Base-by-base conservation (phyloP, 2,113 vertebrate species). In the Epinephelus lanceolatus region DNA sequence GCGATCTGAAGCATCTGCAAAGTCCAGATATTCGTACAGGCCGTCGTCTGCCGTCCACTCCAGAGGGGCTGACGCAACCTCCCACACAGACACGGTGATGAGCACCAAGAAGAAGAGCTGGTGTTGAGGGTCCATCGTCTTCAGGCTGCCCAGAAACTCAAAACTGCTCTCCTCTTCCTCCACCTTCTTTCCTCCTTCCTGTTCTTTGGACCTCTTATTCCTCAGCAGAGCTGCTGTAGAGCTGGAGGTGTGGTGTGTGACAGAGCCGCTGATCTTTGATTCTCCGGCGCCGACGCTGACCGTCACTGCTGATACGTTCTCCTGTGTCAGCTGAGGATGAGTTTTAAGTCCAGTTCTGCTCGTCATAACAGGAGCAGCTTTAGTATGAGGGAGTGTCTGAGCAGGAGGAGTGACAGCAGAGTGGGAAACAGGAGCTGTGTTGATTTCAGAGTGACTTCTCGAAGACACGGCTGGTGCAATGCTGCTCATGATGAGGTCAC, bases 11-110 rank as follows among this genome's bases (percentile, higher is more conserved):
- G 96, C 96, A 0, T 99, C 97, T 0, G 97, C 95, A 0, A 96
- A 97, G 87, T 98, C 97, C 0, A 99, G 92, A 53, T 97, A 97
- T 42, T 99, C 97, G 0, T 96, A 97, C 15, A 98, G 89, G 4
- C 95, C 96, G 45, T 99, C 97, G 0, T 97, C 96, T 0, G 94
- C 95, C 1, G 92, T 93, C 95, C 95, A 93, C 10, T 96, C 95
- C 4, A 97, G 69, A 7, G 96, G 96, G 0, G 96, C 88, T 0
- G 94, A 80, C 37, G 91, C 40, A 17, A 91, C 80, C 83, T 96
- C 96, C 97, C 97, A 99, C 59, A 96, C 25, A 0, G 93, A 84
- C 4, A 97, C 18, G 0, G 76, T 71, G 10, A 94, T 89, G 71
- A 98, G 88, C 0, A 94, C 81, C 79, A 97, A 75, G 69, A 97